phyloP scores from a whole-genome alignment of 2,888 invertebrate genomes.

The Orchestes rusci region DNA sequence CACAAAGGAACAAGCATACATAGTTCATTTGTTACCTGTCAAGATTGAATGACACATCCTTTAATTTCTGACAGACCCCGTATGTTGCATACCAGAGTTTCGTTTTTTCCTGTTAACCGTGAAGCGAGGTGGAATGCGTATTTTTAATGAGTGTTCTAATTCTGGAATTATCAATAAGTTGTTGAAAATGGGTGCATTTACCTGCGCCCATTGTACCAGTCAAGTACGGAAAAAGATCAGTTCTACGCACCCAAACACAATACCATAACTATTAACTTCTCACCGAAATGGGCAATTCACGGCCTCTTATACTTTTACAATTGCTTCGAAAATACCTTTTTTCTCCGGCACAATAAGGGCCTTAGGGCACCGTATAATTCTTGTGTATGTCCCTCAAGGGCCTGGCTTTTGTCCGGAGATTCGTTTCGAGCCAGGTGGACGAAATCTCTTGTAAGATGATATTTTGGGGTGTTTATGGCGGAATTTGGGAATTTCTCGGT shows the following conservation, averaged over 20 bases:
- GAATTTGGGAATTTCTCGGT: too few species aligned
- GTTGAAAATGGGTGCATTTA: too few species aligned
- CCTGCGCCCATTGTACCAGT: too few species aligned
- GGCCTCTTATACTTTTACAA: conserved; percentile 10
- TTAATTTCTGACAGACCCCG: conserved; percentile 12
- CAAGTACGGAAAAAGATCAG: too few species aligned
- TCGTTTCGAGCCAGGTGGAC: conserved; percentile 18
- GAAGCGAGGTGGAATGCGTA: too few species aligned
- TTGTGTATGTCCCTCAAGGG: conserved; percentile 15
- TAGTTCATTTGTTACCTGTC: conserved; percentile 14
- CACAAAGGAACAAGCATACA: too few species aligned
- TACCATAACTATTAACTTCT: conserved; percentile 19
- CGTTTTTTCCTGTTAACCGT: too few species aligned
- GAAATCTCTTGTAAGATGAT: conserved; percentile 16
- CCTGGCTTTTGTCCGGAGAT: conserved; percentile 13
- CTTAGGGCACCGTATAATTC: conserved; percentile 16
- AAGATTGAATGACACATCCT: conserved; percentile 15
- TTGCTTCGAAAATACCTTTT: conserved; percentile 14
- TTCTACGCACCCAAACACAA: too few species aligned
- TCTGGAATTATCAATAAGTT: too few species aligned
- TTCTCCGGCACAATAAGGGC: conserved; percentile 14
- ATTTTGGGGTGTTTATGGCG: too few species aligned
- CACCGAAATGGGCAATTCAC: conserved; percentile 13
- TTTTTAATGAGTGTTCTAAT: too few species aligned
- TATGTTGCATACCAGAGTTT: too few species aligned